phyloP scores from a whole-genome alignment of 2,113 vertebrate species.

The Recurvirostra avosetta region DNA sequence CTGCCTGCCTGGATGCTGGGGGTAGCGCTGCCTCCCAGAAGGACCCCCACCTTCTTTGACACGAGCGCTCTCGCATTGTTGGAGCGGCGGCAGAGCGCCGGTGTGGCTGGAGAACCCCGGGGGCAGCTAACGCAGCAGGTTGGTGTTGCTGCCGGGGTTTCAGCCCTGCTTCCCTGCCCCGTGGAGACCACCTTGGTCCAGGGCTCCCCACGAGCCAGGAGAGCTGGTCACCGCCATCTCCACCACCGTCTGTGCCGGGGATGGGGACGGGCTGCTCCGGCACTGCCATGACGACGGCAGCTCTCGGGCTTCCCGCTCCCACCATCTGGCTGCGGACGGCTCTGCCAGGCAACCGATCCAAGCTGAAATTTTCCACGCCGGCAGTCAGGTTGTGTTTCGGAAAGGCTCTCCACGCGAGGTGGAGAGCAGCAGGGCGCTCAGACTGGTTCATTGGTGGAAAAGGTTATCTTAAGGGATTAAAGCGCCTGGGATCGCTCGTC shows the following conservation, averaged over 20 bases:
- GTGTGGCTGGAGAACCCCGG: neutral
- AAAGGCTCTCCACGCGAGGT: accelerated
- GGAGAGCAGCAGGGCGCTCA: neutral
- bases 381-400: neutral
- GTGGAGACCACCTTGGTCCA: neutral
- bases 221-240: neutral
- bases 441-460: accelerated
- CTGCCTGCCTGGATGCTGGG: neutral
- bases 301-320: neutral
- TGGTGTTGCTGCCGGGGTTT: accelerated
- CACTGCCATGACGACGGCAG: neutral
- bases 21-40: neutral
- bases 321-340: neutral
- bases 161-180: accelerated
- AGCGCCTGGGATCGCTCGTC: neutral
- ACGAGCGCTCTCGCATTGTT: neutral
- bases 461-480: neutral
- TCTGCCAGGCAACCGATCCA: neutral
- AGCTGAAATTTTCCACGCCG: neutral
- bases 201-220: neutral
- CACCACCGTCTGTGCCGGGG: accelerated
- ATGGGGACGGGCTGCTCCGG: accelerated
- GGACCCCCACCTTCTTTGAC: neutral
- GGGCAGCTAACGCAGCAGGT: neutral
- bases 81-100: neutral